These are phyloP conservation scores for Protobothrops flavoviridis DNA, from an alignment of 2,113 vertebrate species.

Conservation along the genomic window DNA sequence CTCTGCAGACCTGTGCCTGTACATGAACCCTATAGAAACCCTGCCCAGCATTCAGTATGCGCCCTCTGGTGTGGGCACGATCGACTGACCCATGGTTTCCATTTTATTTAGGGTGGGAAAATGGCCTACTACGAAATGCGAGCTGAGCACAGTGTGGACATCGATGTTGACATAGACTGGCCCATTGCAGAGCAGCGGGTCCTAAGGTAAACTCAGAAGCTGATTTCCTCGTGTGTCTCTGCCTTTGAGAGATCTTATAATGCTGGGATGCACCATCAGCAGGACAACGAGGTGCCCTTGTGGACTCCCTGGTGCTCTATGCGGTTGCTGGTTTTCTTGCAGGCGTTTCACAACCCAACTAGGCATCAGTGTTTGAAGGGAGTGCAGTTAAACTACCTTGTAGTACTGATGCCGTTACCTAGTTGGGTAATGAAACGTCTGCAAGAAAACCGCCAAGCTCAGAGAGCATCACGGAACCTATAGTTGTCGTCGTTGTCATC, in stretches of 20 bases:
- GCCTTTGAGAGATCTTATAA: not conserved
- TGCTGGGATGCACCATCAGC: not conserved
- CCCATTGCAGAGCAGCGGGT: constrained; percentile 96
- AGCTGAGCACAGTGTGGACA: constrained; percentile 91
- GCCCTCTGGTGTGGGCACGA: not conserved
- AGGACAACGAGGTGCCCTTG: not conserved
- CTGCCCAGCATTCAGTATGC: not conserved
- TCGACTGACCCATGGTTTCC: not conserved
- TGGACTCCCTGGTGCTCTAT: too few relatives aligned
- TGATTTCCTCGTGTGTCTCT: not conserved
- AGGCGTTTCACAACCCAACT: too few relatives aligned
- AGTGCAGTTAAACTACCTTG: too few relatives aligned
- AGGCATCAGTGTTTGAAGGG: too few relatives aligned
- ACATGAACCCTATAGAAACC: too few relatives aligned
- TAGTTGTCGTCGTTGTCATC: too few relatives aligned
- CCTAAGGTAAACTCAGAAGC: constrained; percentile 74
- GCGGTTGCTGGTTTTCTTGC: too few relatives aligned
- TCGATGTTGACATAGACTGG: constrained; percentile 97
- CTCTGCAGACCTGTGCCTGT: too few relatives aligned
- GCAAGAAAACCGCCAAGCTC: too few relatives aligned
- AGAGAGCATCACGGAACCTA: too few relatives aligned
- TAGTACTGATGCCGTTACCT: too few relatives aligned
- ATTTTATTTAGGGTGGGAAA: constrained; percentile 80
- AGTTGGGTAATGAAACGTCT: too few relatives aligned
- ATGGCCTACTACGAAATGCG: constrained; percentile 90